phyloP scores from a whole-genome alignment of 1,140 invertebrate species.

The Campodea augens region DNA sequence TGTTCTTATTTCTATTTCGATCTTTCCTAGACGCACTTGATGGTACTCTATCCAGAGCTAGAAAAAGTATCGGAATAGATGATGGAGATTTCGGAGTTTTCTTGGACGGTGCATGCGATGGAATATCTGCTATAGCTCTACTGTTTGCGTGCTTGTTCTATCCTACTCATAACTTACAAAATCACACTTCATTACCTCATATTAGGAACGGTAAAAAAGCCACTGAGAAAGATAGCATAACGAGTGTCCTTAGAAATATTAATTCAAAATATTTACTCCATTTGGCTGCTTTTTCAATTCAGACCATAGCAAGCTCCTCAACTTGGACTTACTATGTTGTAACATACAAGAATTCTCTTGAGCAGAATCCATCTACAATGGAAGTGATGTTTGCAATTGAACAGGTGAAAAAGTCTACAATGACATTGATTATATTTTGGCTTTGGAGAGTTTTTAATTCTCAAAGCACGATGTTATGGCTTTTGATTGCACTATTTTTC shows the following conservation, averaged over 20 bases:
- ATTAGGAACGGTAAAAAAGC: too few relatives aligned
- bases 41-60: constrained; percentile 18
- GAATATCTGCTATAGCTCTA: constrained; percentile 9
- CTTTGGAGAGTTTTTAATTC: constrained; percentile 25
- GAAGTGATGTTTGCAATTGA: constrained; percentile 16
- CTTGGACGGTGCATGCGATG: constrained; percentile 12
- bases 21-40: constrained; percentile 21
- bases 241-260: neutral
- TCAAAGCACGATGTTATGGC: constrained; percentile 24
- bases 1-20: constrained; percentile 18
- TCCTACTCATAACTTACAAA: constrained; percentile 8
- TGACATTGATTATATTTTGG: constrained; percentile 24
- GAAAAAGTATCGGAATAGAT: constrained; percentile 8
- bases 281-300: constrained; percentile 16
- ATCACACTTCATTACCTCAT: neutral
- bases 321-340: constrained; percentile 21
- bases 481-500: constrained; percentile 23
- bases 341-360: constrained; percentile 17
- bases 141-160: constrained; percentile 8
- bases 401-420: constrained; percentile 20
- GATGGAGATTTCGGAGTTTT: constrained; percentile 5
- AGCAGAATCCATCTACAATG: constrained; percentile 5
- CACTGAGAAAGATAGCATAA: too few relatives aligned
- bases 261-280: constrained; percentile 11
- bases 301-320: constrained; percentile 15